A percentile compares a stretch with the other conserved stretches of the same genome.
Evolutionary conservation across 2,888 invertebrate genomes (phyloP).

Genomic region (Homarus gammarus): DNA sequence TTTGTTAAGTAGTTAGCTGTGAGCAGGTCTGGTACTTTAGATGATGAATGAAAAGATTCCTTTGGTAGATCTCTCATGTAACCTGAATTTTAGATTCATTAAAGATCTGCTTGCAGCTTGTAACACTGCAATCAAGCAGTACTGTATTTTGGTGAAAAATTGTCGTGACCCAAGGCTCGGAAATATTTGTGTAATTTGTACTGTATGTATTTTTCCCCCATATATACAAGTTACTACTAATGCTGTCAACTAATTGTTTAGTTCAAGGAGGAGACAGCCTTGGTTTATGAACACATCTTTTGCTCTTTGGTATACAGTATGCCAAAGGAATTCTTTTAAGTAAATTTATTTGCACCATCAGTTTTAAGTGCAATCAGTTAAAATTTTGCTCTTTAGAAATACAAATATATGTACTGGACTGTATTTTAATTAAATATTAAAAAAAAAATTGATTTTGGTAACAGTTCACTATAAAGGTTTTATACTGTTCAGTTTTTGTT

Average conservation of each 20-base stretch:
- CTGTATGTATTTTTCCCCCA: background rate
- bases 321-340: conserved; percentile 4
- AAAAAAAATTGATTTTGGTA: background rate
- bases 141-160: conserved; percentile 6
- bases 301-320: conserved; percentile 5
- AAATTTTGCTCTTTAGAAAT: background rate
- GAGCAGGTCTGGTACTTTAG: conserved; percentile 42
- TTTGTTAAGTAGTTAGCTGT: conserved; percentile 50
- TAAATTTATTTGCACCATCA: background rate
- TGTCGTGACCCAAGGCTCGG: conserved; percentile 63
- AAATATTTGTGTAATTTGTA: conserved; percentile 6
- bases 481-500: background rate
- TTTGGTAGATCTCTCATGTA: conserved; percentile 13
- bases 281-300: conserved; percentile 36
- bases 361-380: background rate
- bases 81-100: conserved; percentile 29
- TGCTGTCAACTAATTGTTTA: background rate
- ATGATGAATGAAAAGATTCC: conserved; percentile 5
- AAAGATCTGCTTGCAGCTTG: conserved; percentile 62
- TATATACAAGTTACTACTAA: background rate
- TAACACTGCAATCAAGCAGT: conserved; percentile 22
- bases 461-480: background rate
- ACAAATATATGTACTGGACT: background rate
- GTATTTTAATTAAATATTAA: background rate
- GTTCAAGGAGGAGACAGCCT: conserved; percentile 28